Percentiles rank a stretch among this genome's conserved stretches.
phyloP scores from a whole-genome alignment of 2,797 vertebrate genomes.

The Labroides dimidiatus region DNA sequence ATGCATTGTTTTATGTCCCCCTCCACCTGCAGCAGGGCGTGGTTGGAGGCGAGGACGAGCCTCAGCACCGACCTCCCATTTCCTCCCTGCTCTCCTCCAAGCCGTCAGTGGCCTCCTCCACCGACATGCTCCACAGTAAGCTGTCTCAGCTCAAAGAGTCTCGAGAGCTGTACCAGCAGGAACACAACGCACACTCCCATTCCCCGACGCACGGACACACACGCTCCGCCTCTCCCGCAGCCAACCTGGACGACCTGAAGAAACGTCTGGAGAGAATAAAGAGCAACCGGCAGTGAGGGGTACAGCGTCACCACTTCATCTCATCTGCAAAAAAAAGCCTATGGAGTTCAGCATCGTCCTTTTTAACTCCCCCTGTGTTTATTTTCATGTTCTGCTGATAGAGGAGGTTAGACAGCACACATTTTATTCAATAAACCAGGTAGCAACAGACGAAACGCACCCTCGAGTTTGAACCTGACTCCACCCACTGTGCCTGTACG shows the following conservation, averaged over 20 bases:
- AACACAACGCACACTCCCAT: slow-evolving; percentile 87
- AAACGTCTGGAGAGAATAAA: slow-evolving; percentile 99
- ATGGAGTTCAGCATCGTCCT: slow-evolving; percentile 16
- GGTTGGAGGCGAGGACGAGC: slow-evolving; percentile 67
- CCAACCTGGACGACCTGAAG: slow-evolving; percentile 99
- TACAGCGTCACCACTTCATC: rapidly evolving
- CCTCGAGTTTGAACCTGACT: slow-evolving; percentile 45
- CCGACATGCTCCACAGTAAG: slow-evolving; percentile 98
- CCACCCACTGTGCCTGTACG: slow-evolving; percentile 69
- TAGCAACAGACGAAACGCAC: slow-evolving; percentile 22
- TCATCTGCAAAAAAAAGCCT: slow-evolving; percentile 20
- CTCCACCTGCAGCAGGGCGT: slow-evolving; percentile 53
- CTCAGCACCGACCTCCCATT: slow-evolving; percentile 86
- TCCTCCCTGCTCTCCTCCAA: slow-evolving; percentile 91
- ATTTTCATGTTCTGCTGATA: slow-evolving; percentile 39
- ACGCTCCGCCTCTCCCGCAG: slow-evolving; percentile 86
- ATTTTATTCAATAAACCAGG: slow-evolving; percentile 9
- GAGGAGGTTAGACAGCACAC: slow-evolving; percentile 20
- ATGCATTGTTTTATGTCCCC: too few species aligned
- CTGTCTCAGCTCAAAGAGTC: slow-evolving; percentile 97
- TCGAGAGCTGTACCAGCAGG: slow-evolving; percentile 92
- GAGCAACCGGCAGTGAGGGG: slow-evolving; percentile 92
- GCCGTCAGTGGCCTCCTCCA: slow-evolving; percentile 94
- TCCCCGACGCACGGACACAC: slow-evolving; percentile 79
- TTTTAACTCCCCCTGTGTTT: slow-evolving; percentile 18